Evolutionary conservation across 30 jellyfish, hydroid and myxozoan genomes (phyloP).

Genomic region (Clytia hemisphaerica): DNA sequence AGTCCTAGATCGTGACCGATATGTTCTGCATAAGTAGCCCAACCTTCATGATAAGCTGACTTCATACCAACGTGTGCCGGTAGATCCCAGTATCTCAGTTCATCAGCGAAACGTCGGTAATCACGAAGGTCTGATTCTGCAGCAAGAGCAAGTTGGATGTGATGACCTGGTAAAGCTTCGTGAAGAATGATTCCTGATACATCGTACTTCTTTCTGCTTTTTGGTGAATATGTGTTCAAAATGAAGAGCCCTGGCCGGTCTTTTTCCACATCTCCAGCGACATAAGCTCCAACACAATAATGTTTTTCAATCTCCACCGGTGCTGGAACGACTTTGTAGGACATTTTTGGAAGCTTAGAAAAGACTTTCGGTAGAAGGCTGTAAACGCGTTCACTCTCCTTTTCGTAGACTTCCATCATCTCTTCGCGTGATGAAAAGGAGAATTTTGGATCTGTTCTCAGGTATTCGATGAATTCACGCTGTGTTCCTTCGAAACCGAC

Average conservation of each 20-base stretch:
- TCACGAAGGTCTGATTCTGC: neutral
- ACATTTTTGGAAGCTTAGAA: neutral
- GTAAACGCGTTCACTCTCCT: neutral
- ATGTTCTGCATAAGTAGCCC: constrained; percentile 6
- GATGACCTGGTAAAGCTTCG: constrained; percentile 6
- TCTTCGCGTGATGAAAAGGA: neutral
- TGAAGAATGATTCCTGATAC: neutral
- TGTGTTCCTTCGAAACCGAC: neutral
- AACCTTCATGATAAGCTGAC: constrained; percentile 3
- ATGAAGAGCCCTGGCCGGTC: constrained; percentile 1
- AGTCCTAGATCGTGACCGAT: constrained; percentile 1
- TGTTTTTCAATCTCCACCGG: neutral
- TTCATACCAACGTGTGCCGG: constrained; percentile 3
- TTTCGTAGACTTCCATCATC: neutral
- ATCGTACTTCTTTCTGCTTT: neutral
- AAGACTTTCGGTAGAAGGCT: neutral
- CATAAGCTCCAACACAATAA: neutral
- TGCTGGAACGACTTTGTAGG: neutral
- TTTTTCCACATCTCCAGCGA: constrained; percentile 8
- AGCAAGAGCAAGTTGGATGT: too few relatives aligned
- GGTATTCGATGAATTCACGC: neutral
- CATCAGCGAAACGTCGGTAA: constrained; percentile 7
- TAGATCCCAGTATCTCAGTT: neutral
- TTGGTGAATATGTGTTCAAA: neutral
- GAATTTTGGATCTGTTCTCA: neutral